Base-by-base conservation (phyloP, 2,888 invertebrate species). In the Cyrtodaria siliqua region DNA sequence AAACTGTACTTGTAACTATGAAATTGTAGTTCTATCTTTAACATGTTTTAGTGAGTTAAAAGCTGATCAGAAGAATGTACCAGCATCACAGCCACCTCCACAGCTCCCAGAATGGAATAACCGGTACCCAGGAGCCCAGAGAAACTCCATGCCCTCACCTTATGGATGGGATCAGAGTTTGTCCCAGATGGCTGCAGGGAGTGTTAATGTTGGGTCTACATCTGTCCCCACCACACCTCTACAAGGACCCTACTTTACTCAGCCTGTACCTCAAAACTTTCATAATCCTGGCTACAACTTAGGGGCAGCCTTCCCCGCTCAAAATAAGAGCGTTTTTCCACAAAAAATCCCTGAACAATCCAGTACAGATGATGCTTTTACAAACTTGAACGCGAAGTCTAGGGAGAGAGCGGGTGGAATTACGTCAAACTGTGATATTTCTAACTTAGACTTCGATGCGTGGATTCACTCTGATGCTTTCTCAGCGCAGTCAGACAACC, bases 131-230 rank as follows among this genome's bases (percentile, higher is more conserved):
- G 24, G 49, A 3, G 26, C 62, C 2, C 40, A 70, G n/a, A 62
- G 70, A 16, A 73, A 67, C 23, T 78, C 81, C 8, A 62, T 78
- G 72, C 81, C 81, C 24, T 42, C 56, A 14, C 64, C 78, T 0
- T 86, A 84, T 74, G 86, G 84, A 24, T 86, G 86, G 85, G 83
- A 86, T 55, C 40, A 56, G 16, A 61, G 63, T 20, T 12, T 86
- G 27, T 66, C 76, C 26, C 63, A 62, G 33, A 59, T 62, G 53
- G 70, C 59, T 27, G 50, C 59, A 23, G 53, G 42, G 24, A 55
- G 56, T 40, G 60, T 40, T n/a, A 55, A 42, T 26, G 38, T 42
- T 18, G 68, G 63, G 4, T 57, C 75, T 2, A 20, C 44, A 8
- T 77, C 75, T 16, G 71, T 74, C 4, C 82, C 79, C 14, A 70